phyloP scores from a whole-genome alignment of 2,888 invertebrate genomes.

The Mesochorus sp. region DNA sequence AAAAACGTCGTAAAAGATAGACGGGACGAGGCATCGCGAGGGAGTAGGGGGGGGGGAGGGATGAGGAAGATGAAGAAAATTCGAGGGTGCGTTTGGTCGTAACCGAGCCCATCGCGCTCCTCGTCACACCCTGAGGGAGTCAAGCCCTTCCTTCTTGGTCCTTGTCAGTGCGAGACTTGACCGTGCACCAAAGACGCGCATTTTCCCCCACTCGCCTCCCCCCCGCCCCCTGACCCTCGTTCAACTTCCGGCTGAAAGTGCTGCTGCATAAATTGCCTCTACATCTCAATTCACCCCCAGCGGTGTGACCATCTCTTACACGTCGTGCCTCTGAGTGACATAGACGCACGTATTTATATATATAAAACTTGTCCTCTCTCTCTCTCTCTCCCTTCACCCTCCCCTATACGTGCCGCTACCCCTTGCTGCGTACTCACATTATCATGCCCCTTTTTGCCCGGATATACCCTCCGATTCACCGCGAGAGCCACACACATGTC shows the following conservation, averaged over 20 bases:
- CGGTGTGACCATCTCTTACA: conserved; percentile 65
- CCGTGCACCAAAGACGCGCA: conserved; percentile 3
- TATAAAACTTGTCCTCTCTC: too few relatives aligned
- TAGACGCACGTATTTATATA: conserved; percentile 13
- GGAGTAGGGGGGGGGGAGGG: background rate
- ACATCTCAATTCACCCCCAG: conserved; percentile 79
- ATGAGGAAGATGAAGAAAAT: background rate
- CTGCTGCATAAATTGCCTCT: conserved; percentile 78
- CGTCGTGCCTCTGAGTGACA: conserved; percentile 56
- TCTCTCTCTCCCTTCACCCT: conserved; percentile 11
- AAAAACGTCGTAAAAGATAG: conserved; percentile 9
- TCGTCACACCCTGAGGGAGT: conserved; percentile 10
- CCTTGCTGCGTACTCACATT: conserved; percentile 70
- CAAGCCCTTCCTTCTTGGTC: background rate
- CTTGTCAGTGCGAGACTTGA: background rate
- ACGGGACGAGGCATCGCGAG: background rate
- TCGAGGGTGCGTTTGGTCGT: background rate
- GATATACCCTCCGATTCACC: conserved; percentile 19
- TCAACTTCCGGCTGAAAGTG: conserved; percentile 73
- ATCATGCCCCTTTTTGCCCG: conserved; percentile 66
- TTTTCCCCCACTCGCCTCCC: too few relatives aligned
- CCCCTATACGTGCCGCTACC: conserved; percentile 67
- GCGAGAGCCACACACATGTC: background rate
- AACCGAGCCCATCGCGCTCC: conserved; percentile 13
- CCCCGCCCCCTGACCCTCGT: too few relatives aligned